A percentile compares a stretch with the other conserved stretches of the same genome.
Conservation (phyloP, 2,888 invertebrate species). For the Mimumesa dahlbomi region DNA sequence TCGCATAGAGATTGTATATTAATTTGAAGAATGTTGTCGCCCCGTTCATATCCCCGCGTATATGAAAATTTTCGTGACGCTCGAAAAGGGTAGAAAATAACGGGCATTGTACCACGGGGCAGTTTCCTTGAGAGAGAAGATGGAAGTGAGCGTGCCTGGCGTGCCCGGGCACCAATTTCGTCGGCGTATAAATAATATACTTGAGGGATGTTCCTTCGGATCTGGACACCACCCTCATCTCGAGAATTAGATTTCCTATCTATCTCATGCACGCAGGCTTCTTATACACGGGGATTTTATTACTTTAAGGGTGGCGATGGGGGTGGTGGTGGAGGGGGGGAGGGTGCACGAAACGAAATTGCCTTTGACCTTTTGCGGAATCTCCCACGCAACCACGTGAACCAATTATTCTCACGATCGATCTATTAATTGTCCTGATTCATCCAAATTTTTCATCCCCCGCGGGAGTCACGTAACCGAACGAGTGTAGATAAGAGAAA, state of each 20-base stretch:
- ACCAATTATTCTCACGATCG: constrained; percentile 64
- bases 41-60: constrained; percentile 31
- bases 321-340: no score
- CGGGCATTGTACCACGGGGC: constrained; percentile 59
- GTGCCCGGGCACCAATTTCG: constrained; percentile 78
- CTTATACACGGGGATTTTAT: constrained; percentile 49
- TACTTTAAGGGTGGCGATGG: no score
- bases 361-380: constrained; percentile 51
- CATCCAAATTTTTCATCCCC: no score
- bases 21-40: constrained; percentile 44
- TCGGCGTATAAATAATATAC: constrained; percentile 77
- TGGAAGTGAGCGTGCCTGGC: constrained; percentile 74
- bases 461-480: no score
- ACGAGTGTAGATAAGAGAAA: no score
- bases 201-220: constrained; percentile 73
- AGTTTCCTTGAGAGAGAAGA: constrained; percentile 57
- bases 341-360: constrained; percentile 52
- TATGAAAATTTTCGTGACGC: constrained; percentile 68
- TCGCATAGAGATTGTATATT: constrained; percentile 21
- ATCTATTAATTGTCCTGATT: constrained; percentile 34
- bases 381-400: constrained; percentile 55
- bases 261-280: constrained; percentile 72
- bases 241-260: constrained; percentile 80
- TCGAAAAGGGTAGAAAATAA: constrained; percentile 66
- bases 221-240: constrained; percentile 65